These are phyloP conservation scores for Cuculus canorus DNA, from an alignment of 2,797 vertebrate genomes.

Conservation along the genomic window DNA sequence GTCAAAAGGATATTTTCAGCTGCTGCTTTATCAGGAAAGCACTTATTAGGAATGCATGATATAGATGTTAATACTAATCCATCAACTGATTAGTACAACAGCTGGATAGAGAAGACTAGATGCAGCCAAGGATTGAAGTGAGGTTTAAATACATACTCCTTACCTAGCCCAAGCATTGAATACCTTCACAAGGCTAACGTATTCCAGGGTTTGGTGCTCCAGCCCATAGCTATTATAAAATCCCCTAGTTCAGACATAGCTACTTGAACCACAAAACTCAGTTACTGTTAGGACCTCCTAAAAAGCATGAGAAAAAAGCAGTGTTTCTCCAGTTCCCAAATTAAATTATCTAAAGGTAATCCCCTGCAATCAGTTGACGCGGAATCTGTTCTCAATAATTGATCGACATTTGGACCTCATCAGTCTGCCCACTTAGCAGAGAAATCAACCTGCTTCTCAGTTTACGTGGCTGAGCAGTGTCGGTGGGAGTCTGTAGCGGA, in stretches of 20 bases:
- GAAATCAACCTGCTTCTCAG: neutral
- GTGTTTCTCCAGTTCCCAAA: neutral
- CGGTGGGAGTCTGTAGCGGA: neutral
- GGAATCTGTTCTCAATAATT: neutral
- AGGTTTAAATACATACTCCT: neutral
- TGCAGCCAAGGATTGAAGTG: neutral
- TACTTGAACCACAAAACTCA: neutral
- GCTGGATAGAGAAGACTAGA: neutral
- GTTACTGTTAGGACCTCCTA: neutral
- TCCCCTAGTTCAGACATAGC: neutral
- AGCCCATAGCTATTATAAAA: neutral
- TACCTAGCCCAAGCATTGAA: neutral
- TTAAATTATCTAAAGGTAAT: neutral
- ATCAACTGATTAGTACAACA: neutral
- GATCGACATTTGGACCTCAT: neutral
- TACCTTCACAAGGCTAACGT: neutral
- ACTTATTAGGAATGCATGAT: neutral
- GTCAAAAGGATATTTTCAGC: neutral
- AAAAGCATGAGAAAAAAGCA: neutral
- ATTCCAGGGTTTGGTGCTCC: neutral
- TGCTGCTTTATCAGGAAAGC: neutral
- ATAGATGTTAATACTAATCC: neutral
- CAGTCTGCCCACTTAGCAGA: neutral
- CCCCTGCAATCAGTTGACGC: neutral
- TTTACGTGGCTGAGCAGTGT: neutral